Evolutionary conservation across 2,113 vertebrate genomes (phyloP).

Genomic region (Sander vitreus): DNA sequence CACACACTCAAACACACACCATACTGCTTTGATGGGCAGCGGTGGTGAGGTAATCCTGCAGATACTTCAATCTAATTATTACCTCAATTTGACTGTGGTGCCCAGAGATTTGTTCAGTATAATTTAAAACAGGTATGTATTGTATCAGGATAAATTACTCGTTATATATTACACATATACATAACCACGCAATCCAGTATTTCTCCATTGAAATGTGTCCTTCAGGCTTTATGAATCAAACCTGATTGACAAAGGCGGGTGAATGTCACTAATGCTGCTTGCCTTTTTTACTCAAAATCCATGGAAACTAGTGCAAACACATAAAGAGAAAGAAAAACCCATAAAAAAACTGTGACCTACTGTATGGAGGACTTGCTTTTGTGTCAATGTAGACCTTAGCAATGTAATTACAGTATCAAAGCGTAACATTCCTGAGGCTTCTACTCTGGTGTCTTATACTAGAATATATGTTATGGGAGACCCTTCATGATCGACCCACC

Average conservation of each 20-base stretch:
- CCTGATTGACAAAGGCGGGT: conserved; percentile 13
- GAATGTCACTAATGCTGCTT: conserved; percentile 30
- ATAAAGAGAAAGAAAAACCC: background rate
- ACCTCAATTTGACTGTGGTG: conserved; percentile 40
- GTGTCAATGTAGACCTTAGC: background rate
- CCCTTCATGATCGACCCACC: conserved; percentile 19
- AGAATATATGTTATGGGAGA: conserved; percentile 16
- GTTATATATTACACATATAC: too few species aligned
- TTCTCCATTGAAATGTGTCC: conserved; percentile 8
- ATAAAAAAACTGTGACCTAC: background rate
- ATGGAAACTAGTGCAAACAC: conserved; percentile 33
- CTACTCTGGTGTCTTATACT: conserved; percentile 1
- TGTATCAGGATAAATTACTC: background rate
- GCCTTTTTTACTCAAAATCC: conserved; percentile 23
- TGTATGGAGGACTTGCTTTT: background rate
- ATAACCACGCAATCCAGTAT: background rate
- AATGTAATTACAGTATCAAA: conserved; percentile 11
- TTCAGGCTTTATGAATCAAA: conserved; percentile 67
- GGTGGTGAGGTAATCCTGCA: conserved; percentile 66
- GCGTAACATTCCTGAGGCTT: conserved; percentile 3
- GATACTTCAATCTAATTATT: conserved; percentile 60
- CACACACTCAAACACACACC: conserved; percentile 52
- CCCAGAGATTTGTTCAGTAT: conserved; percentile 36
- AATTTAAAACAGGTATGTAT: conserved; percentile 39
- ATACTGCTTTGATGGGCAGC: conserved; percentile 40